These are phyloP conservation scores for Siniperca knerii DNA, from an alignment of 2,113 vertebrate genomes.

Conservation along the genomic window DNA sequence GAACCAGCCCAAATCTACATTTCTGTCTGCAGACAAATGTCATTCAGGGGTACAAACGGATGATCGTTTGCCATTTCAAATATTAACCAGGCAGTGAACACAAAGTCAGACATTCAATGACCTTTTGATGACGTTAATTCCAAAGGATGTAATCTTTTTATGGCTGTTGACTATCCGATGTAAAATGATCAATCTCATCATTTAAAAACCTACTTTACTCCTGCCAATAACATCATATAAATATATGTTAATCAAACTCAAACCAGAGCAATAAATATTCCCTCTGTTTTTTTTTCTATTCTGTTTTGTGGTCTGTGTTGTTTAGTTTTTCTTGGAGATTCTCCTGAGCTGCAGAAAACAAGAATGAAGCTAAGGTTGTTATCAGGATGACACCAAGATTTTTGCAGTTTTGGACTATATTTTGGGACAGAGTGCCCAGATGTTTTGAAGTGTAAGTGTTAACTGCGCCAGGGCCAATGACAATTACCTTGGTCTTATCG, in stretches of 20 bases:
- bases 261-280: slow-evolving; percentile 34
- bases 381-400: too few relatives aligned
- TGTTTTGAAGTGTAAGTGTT: too few relatives aligned
- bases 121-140: neutral
- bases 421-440: too few relatives aligned
- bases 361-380: too few relatives aligned
- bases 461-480: too few relatives aligned
- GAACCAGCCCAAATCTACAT: neutral
- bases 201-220: neutral
- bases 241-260: slow-evolving; percentile 4
- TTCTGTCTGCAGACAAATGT: neutral
- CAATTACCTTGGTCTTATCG: too few relatives aligned
- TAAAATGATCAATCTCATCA: neutral
- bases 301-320: neutral
- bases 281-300: slow-evolving; percentile 41
- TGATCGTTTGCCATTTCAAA: slow-evolving; percentile 27
- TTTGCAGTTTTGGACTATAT: too few relatives aligned
- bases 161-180: neutral
- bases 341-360: too few relatives aligned
- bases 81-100: slow-evolving; percentile 27
- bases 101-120: slow-evolving; percentile 6
- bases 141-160: neutral
- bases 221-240: neutral
- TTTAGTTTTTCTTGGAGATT: neutral
- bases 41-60: neutral